phyloP scores from a whole-genome alignment of 35 echinoderm and acorn worm species.

The Heliocidaris tuberculata region DNA sequence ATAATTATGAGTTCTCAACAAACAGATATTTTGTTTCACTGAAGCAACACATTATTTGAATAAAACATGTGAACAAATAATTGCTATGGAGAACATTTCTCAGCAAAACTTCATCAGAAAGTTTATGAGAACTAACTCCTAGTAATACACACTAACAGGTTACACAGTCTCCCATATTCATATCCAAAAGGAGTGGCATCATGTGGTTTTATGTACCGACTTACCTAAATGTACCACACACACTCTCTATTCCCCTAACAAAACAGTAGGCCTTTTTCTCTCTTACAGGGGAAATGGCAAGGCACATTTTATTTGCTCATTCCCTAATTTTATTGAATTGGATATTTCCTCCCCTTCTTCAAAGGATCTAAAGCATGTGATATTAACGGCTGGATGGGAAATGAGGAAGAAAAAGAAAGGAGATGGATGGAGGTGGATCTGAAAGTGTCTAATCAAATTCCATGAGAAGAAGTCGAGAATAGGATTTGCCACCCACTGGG shows the following conservation, averaged over 20 bases:
- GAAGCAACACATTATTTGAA: too few species aligned
- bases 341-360: background rate
- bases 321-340: background rate
- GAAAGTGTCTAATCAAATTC: background rate
- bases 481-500: background rate
- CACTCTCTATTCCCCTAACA: background rate
- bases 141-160: background rate
- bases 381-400: background rate
- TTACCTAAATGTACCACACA: background rate
- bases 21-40: too few species aligned
- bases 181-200: background rate
- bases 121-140: background rate
- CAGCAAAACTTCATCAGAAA: too few species aligned
- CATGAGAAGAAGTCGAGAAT: background rate
- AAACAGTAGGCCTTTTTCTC: background rate
- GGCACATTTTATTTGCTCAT: constrained; percentile 3
- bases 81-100: too few species aligned
- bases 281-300: background rate
- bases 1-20: too few species aligned
- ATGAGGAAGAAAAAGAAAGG: background rate
- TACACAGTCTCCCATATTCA: background rate
- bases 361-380: background rate
- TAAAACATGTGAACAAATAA: too few species aligned
- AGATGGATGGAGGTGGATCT: background rate
- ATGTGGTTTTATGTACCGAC: background rate